Conservation (phyloP, 2,113 vertebrate species). For the Callocephalon fimbriatum region DNA sequence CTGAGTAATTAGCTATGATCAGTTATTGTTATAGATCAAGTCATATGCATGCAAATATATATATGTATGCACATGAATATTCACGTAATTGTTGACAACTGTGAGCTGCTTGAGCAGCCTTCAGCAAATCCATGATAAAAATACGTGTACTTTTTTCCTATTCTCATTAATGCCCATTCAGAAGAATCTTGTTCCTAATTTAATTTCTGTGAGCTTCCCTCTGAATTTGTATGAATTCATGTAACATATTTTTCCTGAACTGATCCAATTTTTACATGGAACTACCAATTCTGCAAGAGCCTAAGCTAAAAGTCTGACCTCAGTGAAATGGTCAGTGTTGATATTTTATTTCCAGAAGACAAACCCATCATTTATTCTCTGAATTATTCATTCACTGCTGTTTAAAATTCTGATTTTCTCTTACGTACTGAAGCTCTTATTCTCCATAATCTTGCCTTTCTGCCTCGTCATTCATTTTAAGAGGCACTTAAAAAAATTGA, state of each 20-base stretch:
- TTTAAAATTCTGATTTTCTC: not conserved
- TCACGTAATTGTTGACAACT: not conserved
- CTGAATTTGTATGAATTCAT: not conserved
- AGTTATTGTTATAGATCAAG: slow-evolving; percentile 17
- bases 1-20: slow-evolving; percentile 30
- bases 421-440: not conserved
- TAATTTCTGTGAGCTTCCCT: not conserved
- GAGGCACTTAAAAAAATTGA: not conserved
- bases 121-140: slow-evolving; percentile 7
- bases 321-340: not conserved
- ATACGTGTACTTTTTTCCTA: not conserved
- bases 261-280: not conserved
- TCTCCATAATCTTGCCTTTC: not conserved
- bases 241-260: not conserved
- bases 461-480: not conserved
- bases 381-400: not conserved
- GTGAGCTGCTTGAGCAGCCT: not conserved
- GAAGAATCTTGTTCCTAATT: not conserved
- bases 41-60: not conserved
- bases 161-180: not conserved
- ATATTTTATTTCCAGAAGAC: not conserved
- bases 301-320: not conserved
- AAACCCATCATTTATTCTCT: not conserved
- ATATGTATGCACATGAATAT: not conserved
- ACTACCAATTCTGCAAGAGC: not conserved